phyloP scores from a whole-genome alignment of 2,888 invertebrate species.

The Marronus borbonicus region DNA sequence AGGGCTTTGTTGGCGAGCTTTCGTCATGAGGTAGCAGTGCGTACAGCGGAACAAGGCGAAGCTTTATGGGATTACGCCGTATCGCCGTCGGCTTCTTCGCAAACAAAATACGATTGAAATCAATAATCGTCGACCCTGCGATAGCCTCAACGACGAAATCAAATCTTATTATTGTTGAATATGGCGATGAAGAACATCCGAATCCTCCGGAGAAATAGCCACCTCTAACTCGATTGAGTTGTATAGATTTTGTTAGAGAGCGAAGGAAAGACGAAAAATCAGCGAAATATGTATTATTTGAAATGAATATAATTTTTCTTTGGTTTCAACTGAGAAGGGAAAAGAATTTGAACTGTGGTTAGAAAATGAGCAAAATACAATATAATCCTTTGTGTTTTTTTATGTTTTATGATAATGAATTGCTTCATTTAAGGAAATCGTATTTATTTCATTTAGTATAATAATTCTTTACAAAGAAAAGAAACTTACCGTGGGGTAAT shows the following conservation, averaged over 20 bases:
- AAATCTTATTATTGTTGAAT: constrained; percentile 45
- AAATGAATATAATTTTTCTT: background rate
- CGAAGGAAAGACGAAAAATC: constrained; percentile 2
- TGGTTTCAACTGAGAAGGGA: too few relatives aligned
- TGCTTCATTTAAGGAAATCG: too few relatives aligned
- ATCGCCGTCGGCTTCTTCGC: constrained; percentile 32
- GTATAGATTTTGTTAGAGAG: constrained; percentile 19
- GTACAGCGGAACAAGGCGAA: background rate
- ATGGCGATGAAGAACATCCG: constrained; percentile 25
- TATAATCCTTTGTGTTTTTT: too few relatives aligned
- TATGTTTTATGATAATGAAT: too few relatives aligned
- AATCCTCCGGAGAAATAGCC: constrained; percentile 33
- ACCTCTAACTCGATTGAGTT: constrained; percentile 33
- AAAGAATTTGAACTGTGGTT: too few relatives aligned
- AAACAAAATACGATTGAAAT: constrained; percentile 46
- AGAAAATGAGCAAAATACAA: too few relatives aligned
- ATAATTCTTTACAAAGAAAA: too few relatives aligned
- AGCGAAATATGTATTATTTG: background rate
- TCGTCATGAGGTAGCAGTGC: constrained; percentile 12
- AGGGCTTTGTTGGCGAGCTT: constrained; percentile 51
- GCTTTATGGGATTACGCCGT: constrained; percentile 18
- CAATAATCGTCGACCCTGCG: constrained; percentile 34
- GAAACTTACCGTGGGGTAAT: too few relatives aligned
- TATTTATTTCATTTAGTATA: too few relatives aligned
- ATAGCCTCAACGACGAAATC: constrained; percentile 36